These are phyloP conservation scores for Hydrozoanthus gracilis DNA, from an alignment of 92 coral and sea anemone species.

Conservation along the genomic window DNA sequence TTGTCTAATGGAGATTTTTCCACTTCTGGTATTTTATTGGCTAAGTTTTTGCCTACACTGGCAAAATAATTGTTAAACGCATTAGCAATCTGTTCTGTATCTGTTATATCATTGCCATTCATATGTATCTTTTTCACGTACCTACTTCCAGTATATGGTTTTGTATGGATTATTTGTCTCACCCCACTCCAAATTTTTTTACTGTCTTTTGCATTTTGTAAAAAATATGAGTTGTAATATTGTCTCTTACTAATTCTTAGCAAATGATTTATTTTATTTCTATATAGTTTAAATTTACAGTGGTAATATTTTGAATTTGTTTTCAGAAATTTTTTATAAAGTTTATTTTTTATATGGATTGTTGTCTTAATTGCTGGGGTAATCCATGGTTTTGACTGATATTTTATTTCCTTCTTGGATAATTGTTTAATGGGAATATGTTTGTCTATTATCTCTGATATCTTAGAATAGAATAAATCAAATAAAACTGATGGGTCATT, in stretches of 20 bases:
- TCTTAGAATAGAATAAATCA: constrained; percentile 47
- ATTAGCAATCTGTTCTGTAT: no score
- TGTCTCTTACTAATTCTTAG: background rate
- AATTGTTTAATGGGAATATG: constrained; percentile 57
- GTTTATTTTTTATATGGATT: constrained; percentile 54
- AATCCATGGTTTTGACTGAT: constrained; percentile 56
- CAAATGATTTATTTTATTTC: constrained; percentile 21
- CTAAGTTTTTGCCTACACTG: no score
- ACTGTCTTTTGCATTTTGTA: background rate
- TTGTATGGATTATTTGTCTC: background rate
- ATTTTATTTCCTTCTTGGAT: constrained; percentile 60
- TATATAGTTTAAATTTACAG: constrained; percentile 7
- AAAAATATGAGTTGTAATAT: background rate
- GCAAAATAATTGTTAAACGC: no score
- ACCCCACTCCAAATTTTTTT: constrained; percentile 10
- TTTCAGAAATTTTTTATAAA: constrained; percentile 29
- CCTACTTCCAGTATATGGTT: no score
- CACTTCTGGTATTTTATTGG: no score
- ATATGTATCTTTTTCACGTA: no score
- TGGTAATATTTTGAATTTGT: constrained; percentile 2
- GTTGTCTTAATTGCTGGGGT: constrained; percentile 57
- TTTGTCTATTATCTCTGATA: constrained; percentile 52
- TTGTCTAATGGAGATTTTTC: no score
- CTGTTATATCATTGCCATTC: no score
- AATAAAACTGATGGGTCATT: constrained; percentile 52